Conservation (phyloP, 2,113 vertebrate genomes). For the Montifringilla adamsi region DNA sequence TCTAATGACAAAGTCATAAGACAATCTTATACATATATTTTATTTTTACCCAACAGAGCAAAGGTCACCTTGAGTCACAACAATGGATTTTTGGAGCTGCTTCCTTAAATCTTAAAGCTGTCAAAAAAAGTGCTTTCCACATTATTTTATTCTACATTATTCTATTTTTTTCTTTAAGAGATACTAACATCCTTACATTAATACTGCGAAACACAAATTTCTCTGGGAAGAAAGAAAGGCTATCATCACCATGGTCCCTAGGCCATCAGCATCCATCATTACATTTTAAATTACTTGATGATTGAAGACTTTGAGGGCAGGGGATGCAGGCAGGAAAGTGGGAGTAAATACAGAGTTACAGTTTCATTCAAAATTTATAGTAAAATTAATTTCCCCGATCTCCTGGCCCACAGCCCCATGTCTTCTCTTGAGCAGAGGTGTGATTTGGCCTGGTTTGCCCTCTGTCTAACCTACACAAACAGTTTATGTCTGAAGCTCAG, state of each 20-base stretch:
- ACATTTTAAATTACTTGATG: not conserved
- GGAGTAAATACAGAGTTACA: not conserved
- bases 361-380: not conserved
- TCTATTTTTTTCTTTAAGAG: not conserved
- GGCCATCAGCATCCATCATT: not conserved
- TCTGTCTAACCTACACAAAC: not conserved
- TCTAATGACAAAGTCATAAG: not conserved
- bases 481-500: not conserved
- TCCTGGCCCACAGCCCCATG: not conserved
- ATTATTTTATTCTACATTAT: not conserved
- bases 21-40: not conserved
- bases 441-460: not conserved
- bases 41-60: not conserved
- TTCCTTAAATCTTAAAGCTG: not conserved
- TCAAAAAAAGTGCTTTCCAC: not conserved
- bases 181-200: not conserved
- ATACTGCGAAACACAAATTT: not conserved
- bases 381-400: not conserved
- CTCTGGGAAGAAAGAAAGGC: not conserved
- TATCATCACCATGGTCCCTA: not conserved
- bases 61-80: not conserved
- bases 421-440: not conserved
- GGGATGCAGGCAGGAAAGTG: not conserved
- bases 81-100: not conserved
- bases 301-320: not conserved